phyloP scores from a whole-genome alignment of 2,113 vertebrate genomes.

The Perca fluviatilis region DNA sequence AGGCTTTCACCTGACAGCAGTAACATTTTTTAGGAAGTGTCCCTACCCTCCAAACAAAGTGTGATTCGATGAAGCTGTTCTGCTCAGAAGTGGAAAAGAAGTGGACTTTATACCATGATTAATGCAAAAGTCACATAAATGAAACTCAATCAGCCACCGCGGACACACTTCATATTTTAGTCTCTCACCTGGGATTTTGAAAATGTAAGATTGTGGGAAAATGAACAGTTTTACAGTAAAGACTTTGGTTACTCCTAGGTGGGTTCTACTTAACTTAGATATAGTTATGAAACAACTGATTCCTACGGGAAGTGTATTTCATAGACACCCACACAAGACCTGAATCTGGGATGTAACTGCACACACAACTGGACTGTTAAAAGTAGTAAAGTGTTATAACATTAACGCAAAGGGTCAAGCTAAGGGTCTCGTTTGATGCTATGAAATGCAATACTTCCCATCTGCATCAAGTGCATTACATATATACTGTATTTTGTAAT shows the following conservation, averaged over 20 bases:
- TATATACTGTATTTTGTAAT: conserved; percentile 86
- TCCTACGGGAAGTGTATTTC: conserved; percentile 75
- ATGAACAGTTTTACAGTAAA: conserved; percentile 40
- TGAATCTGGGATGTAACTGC: conserved; percentile 57
- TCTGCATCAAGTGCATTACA: conserved; percentile 86
- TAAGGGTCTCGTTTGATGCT: conserved; percentile 68
- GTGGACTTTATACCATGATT: conserved; percentile 7
- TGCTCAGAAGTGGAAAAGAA: conserved; percentile 4
- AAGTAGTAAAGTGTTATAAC: conserved; percentile 5
- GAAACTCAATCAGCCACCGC: conserved; percentile 17
- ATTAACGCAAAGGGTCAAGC: conserved; percentile 27
- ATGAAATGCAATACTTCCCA: conserved; percentile 78
- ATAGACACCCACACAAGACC: conserved; percentile 65
- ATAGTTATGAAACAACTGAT: conserved; percentile 83
- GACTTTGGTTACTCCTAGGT: conserved; percentile 64
- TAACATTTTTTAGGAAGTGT: neutral
- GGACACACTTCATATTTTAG: conserved; percentile 39
- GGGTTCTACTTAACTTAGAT: conserved; percentile 77
- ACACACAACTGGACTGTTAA: conserved; percentile 45
- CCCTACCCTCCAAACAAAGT: conserved; percentile 43
- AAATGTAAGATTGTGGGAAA: conserved; percentile 37
- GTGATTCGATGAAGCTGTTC: conserved; percentile 36
- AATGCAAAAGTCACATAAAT: conserved; percentile 58
- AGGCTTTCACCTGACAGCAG: conserved; percentile 19
- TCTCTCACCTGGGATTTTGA: conserved; percentile 48